A percentile compares a stretch with the other conserved stretches of the same genome.
Evolutionary conservation across 2,888 invertebrate genomes (phyloP).

Genomic region (Pimpla rufipes): DNA sequence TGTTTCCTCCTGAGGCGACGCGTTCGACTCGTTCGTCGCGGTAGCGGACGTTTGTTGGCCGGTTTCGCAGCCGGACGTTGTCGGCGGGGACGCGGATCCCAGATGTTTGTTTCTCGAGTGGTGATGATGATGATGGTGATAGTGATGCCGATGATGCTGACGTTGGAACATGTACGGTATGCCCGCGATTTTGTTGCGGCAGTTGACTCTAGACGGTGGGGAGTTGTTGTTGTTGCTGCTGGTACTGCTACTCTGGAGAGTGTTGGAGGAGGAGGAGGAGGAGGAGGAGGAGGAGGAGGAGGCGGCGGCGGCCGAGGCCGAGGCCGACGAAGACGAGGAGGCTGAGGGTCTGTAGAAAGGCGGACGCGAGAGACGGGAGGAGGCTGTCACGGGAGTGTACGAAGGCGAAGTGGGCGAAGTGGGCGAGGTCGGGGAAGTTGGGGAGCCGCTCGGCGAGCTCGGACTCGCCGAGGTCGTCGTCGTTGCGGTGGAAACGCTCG

Average conservation of each 20-base stretch:
- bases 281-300: constrained; percentile 59
- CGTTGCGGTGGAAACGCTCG: constrained; percentile 59
- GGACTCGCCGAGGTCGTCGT: constrained; percentile 66
- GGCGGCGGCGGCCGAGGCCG: constrained; percentile 66
- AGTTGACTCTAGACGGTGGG: constrained; percentile 35
- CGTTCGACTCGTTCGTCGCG: constrained; percentile 46
- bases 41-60: constrained; percentile 55
- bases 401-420: constrained; percentile 55
- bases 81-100: constrained; percentile 42
- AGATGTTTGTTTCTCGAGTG: constrained; percentile 76
- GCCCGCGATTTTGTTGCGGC: constrained; percentile 66
- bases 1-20: constrained; percentile 69
- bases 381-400: constrained; percentile 58
- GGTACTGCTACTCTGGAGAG: constrained; percentile 42
- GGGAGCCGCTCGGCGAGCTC: constrained; percentile 55
- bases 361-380: constrained; percentile 61
- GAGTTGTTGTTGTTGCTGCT: no score
- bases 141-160: constrained; percentile 76
- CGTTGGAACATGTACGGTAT: constrained; percentile 75
- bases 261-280: constrained; percentile 47
- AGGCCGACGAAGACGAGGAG: constrained; percentile 62
- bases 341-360: constrained; percentile 63
- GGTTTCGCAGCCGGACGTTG: constrained; percentile 48
- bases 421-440: constrained; percentile 59
- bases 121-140: constrained; percentile 78